Base-by-base conservation (phyloP, 2,888 invertebrate species). In the Eurois occulta region DNA sequence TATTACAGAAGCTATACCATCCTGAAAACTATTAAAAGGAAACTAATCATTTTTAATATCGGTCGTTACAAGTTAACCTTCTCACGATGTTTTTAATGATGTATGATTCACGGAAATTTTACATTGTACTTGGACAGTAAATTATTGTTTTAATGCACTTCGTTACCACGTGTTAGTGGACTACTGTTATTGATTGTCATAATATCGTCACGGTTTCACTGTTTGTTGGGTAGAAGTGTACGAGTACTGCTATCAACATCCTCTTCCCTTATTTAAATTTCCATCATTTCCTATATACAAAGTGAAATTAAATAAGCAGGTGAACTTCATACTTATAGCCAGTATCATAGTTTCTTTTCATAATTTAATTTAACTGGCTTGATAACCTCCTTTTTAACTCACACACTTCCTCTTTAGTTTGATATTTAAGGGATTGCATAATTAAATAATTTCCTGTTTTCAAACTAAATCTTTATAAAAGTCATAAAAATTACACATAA, bases 101-200 rank as follows among this genome's bases (percentile, higher is more conserved):
- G 71, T 43, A 65, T 86, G 84, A 86, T 73, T 86, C 86, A 84
- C 75, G 72, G 35, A 43, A 21, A 65, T 38, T 38, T 67, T 73
- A 83, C 70, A 65, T 65, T 75, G 70, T 86, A 41, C 35, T 11
- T 43, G 72, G n/a, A 38, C 32, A 32, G 43, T 73, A 72, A 66
- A 72, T 70, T 52, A 58, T 69, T 78, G n/a, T n/a, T 41, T 69
- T 72, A 69, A 38, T 58, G 64, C 32, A 8, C 28, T 41, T 48
- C 60, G 28, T 60, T 21, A 64, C 48, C 84, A 84, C 79, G 83
- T 86, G 78, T 72, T 78, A 11, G 16, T 66, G 13, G 28, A 35
- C n/a, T 69, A 85, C 55, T 82, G 7, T 76, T 76, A 66, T 76
- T 85, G 13, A 64, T 35, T 62, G 28, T 48, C 18, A 48, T 24